Evolutionary conservation across 2,797 vertebrate genomes (phyloP), one percentile per base, ranked within the genome.

Genomic region (Chelon labrosus): DNA sequence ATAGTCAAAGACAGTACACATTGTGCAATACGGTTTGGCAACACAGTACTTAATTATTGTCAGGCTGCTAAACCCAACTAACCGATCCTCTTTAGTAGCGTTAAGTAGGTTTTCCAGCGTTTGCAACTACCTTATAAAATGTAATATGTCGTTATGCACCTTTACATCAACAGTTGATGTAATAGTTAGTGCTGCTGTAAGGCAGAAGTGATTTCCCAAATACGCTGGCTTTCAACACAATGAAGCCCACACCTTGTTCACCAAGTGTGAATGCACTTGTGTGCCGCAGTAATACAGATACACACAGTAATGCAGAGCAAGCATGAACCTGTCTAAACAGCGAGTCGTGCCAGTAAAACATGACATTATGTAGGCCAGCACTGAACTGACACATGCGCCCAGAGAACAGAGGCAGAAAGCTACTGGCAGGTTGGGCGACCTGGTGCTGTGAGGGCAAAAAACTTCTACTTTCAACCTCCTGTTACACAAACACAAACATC

Each of bases 281-380:
- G 31, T 7, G 73, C 46, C 58, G 77, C 60, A 56, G 56, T 68
- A 51, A 58, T 65, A 75, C 76, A 74, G 62, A 76, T 73, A 58
- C 70, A 72, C 64, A 61, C 46, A 79, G 70, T 82, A 67, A 84
- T 78, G 70, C 72, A 65, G 62, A 66, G 65, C 75, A 79, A 68
- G 61, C 41, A 68, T 22, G 38, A 53, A 79, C 27, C 17, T 63
- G 64, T 83, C 82, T 55, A 75, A 81, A 82, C 75, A 73, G 37
- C 27, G 37, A 73, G 75, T 50, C 22, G 13, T 63, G 62, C 63
- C 59, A 64, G 56, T 38, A 50, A 19, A 71, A 79, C 54, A 66
- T 50, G 46, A 64, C 60, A 68, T 69, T 70, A 79, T 62, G 53
- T 63, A 56, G 39, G 61, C 47, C 65, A 79, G 53, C 22, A 14